Evolutionary conservation across 2,888 invertebrate species (phyloP), one percentile per base, ranked within the genome.

Genomic region (Torymus tubicola): DNA sequence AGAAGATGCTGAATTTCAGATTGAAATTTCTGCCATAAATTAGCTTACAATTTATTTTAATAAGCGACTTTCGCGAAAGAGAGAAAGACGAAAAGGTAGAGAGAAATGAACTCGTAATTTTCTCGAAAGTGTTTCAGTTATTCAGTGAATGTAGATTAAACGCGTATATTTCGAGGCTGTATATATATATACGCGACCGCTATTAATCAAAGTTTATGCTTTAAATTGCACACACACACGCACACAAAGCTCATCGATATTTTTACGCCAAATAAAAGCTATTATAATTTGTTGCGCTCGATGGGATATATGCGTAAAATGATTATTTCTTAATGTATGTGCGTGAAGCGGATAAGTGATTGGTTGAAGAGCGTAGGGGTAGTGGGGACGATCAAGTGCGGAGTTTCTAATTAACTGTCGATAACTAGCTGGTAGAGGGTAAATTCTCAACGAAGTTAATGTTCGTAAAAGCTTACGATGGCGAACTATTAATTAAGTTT

Each of bases 11-110:
- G 69, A 74, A 69, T 74, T 78, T 69, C n/a, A 74, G 64, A 81
- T 81, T 81, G 65, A 78, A 81, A 77, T 81, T 78, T 78, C 74
- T 74, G 60, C 55, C 60, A 70, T 81, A 81, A 81, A 78, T 78
- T 60, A 81, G 77, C 69, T 78, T 81, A 74, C 73, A 72, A 78
- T 81, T 81, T 81, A 81, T 74, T 81, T 81, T 78, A 81, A 81
- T 81, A 78, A 74, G 64, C 53, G 52, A 74, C 55, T 69, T 31
- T 31, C 31, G 31, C 31, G 31, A 31, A 31, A 31, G 31, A 31
- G 31, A 31, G 8, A 8, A 8, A 31, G 31, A 31, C 5, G 8
- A 1, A 31, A 8, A 31, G 31, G 8, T 3, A 31, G 8, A 58
- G 31, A n/a, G 16, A 57, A 42, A 21, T 21, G 67, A 77, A 21